These are phyloP conservation scores for Melanotaenia nigrans DNA, from an alignment of 2,797 vertebrate species.

Conservation along the genomic window DNA sequence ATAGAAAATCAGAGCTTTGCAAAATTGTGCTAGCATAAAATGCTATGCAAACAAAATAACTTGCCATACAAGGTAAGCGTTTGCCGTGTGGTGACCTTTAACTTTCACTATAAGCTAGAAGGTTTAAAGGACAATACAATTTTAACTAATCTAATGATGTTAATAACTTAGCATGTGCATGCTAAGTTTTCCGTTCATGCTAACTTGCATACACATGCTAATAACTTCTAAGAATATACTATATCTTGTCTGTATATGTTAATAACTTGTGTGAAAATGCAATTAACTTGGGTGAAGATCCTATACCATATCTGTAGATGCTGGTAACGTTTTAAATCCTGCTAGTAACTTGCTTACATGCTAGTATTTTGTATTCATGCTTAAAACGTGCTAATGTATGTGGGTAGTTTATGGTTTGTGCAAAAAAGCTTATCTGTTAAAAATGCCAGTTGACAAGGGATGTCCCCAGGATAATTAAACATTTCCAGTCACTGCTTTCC, in stretches of 20 bases:
- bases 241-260: too few relatives aligned
- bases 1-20: not conserved
- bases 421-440: not conserved
- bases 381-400: not conserved
- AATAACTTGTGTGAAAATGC: not conserved
- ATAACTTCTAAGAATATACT: too few relatives aligned
- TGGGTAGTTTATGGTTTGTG: not conserved
- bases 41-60: too few relatives aligned
- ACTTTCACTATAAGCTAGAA: not conserved
- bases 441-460: too few relatives aligned
- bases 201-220: not conserved
- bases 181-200: not conserved
- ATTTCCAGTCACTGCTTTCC: too few relatives aligned
- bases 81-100: not conserved
- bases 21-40: not conserved
- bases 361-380: not conserved
- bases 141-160: not conserved
- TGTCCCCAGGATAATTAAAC: too few relatives aligned
- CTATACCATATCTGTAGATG: not conserved
- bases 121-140: not conserved
- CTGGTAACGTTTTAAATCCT: not conserved
- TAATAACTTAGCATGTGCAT: not conserved
- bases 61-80: too few relatives aligned
- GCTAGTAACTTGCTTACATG: not conserved
- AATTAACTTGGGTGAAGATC: not conserved